A percentile compares a stretch with the other conserved stretches of the same genome.
Evolutionary conservation across 2,888 invertebrate genomes (phyloP).

Genomic region (Aphrophora alni): DNA sequence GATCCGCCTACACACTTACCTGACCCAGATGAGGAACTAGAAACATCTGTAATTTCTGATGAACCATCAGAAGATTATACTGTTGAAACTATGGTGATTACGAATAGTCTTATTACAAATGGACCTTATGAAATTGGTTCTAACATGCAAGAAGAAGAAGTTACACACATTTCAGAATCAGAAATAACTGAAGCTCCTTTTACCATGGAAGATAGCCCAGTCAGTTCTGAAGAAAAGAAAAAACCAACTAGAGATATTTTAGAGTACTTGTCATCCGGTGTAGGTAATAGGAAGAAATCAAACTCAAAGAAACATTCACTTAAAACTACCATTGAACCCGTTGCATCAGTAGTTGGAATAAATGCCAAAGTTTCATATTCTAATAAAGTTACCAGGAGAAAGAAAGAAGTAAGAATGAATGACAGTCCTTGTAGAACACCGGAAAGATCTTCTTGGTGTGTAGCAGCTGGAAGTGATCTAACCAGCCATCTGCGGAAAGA

Average conservation of each 20-base stretch:
- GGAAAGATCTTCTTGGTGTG: constrained; percentile 42
- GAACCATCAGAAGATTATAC: constrained; percentile 34
- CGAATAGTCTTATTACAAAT: background rate
- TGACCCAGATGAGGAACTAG: constrained; percentile 35
- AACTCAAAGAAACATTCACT: constrained; percentile 35
- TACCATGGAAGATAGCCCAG: background rate
- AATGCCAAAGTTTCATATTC: constrained; percentile 39
- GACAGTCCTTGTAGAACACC: constrained; percentile 42
- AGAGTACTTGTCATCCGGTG: constrained; percentile 73
- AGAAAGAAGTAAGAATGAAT: constrained; percentile 39
- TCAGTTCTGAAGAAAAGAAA: constrained; percentile 20
- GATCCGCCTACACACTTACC: constrained; percentile 46
- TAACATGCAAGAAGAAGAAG: constrained; percentile 15
- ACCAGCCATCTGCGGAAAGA: background rate
- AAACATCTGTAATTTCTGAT: constrained; percentile 34
- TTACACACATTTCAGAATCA: constrained; percentile 33
- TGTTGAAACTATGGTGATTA: background rate
- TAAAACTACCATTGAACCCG: constrained; percentile 11
- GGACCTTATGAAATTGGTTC: background rate
- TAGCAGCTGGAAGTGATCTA: constrained; percentile 17
- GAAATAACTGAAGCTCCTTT: constrained; percentile 7
- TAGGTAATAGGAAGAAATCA: constrained; percentile 68
- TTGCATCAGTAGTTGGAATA: constrained; percentile 28
- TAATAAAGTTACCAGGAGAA: constrained; percentile 41
- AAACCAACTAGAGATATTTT: constrained; percentile 65